Evolutionary conservation across 2,888 invertebrate genomes (phyloP).

Genomic region (Acanthopleura granulata): DNA sequence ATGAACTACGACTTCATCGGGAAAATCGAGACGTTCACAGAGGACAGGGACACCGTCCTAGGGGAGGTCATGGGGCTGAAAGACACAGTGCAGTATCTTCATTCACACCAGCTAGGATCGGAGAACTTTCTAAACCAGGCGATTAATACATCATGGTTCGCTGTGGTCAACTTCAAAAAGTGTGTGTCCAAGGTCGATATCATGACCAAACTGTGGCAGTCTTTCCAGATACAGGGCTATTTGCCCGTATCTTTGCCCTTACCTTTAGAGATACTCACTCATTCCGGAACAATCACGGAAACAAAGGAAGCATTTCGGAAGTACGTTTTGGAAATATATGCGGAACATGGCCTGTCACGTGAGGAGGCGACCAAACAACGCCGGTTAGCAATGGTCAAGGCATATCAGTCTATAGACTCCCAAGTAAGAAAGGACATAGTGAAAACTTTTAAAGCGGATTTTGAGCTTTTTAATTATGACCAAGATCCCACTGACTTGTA

Average conservation of each 20-base stretch:
- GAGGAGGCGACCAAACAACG: not conserved
- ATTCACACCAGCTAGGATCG: not conserved
- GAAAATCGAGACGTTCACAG: slow-evolving; percentile 40
- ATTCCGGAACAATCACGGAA: not conserved
- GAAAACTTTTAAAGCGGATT: not conserved
- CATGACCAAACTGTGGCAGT: not conserved
- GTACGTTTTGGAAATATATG: not conserved
- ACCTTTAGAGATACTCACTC: not conserved
- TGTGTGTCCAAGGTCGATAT: slow-evolving; percentile 4
- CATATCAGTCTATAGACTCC: not conserved
- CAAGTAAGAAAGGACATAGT: not conserved
- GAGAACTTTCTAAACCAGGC: not conserved
- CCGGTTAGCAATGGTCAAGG: not conserved
- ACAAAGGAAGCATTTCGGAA: not conserved
- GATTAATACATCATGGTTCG: slow-evolving; percentile 8
- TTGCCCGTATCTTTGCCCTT: not conserved
- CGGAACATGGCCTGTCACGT: not conserved
- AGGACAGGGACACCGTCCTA: slow-evolving; percentile 23
- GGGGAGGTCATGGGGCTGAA: not conserved
- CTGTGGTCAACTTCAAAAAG: not conserved
- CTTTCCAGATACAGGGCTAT: slow-evolving; percentile 18
- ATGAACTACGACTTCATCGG: slow-evolving; percentile 39
- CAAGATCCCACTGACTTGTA: slow-evolving; percentile 7
- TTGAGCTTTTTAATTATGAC: slow-evolving; percentile 9
- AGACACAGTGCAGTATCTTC: not conserved